A percentile compares a stretch with the other conserved stretches of the same genome.
Conservation (phyloP, 2,797 vertebrate species). For the Heterohyrax brucei region DNA sequence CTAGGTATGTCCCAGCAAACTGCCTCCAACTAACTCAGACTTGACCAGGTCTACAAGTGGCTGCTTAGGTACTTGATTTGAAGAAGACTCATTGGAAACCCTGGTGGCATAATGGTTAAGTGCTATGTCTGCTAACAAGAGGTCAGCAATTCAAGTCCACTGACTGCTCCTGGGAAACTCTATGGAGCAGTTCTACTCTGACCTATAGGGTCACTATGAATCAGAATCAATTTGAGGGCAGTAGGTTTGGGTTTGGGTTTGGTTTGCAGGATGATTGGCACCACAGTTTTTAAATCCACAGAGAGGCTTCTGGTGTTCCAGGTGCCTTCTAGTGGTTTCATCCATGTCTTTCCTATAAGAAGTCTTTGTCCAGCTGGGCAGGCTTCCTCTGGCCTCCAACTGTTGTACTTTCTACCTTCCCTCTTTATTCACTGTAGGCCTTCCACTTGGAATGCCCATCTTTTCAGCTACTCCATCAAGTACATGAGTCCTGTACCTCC, state of each 20-base stretch:
- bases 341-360: not conserved
- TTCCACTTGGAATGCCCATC: not conserved
- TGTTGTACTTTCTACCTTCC: not conserved
- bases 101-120: too few relatives aligned
- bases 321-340: not conserved
- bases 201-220: too few relatives aligned
- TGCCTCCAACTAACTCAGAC: not conserved
- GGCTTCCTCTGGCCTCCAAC: not conserved
- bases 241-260: too few relatives aligned
- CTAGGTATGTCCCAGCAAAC: too few relatives aligned
- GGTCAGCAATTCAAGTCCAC: too few relatives aligned
- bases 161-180: too few relatives aligned
- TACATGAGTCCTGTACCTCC: not conserved
- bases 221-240: too few relatives aligned
- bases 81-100: not conserved
- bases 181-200: too few relatives aligned
- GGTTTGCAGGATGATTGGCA: accelerated
- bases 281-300: not conserved
- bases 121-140: too few relatives aligned
- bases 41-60: not conserved
- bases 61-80: not conserved
- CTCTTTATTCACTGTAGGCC: not conserved
- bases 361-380: not conserved
- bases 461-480: not conserved
- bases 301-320: not conserved